Conservation (phyloP, 2,888 invertebrate species). For the Axea sp. region DNA sequence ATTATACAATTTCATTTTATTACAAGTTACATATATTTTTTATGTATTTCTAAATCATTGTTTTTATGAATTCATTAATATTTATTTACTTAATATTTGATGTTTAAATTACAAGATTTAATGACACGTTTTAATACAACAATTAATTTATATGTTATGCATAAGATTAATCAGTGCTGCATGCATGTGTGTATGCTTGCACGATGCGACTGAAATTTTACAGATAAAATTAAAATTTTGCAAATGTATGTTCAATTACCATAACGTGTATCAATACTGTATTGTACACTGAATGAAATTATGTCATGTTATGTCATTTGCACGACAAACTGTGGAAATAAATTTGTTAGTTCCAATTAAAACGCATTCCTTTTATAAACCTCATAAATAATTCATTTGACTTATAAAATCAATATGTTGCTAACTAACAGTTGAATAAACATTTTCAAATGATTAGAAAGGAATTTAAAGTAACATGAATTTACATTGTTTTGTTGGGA, state of each 20-base stretch:
- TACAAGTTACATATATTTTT: no score
- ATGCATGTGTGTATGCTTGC: neutral
- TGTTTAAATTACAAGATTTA: no score
- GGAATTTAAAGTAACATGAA: no score
- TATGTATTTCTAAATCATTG: no score
- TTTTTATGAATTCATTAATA: no score
- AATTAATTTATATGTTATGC: neutral
- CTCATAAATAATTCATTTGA: neutral
- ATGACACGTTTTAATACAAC: neutral
- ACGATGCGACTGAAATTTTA: neutral
- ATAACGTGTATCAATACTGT: neutral
- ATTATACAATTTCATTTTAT: no score
- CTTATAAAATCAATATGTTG: neutral
- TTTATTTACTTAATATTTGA: no score
- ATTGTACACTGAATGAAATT: neutral
- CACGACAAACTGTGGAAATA: constrained; percentile 1
- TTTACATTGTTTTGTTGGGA: no score
- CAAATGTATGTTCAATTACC: neutral
- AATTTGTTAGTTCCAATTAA: neutral
- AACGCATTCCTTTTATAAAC: neutral
- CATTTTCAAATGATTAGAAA: no score
- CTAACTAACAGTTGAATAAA: neutral
- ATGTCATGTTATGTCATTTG: constrained; percentile 3
- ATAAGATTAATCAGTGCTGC: neutral
- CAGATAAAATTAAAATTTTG: neutral